phyloP scores from a whole-genome alignment of 2,888 invertebrate species.

The Ferrisia virgata region DNA sequence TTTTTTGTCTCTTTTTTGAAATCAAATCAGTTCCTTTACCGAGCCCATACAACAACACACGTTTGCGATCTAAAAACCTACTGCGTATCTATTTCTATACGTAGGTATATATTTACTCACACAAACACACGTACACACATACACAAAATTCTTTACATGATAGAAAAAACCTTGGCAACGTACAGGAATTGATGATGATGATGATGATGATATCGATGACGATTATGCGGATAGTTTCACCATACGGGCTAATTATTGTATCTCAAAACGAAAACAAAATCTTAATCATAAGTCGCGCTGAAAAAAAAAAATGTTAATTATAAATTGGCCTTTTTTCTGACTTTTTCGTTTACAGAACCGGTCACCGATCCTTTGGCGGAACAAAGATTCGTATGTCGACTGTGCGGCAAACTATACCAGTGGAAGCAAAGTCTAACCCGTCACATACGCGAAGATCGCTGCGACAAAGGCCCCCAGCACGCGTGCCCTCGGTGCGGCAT shows the following conservation, averaged over 20 bases:
- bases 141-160: too few relatives aligned
- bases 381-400: constrained; percentile 48
- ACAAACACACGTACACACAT: too few relatives aligned
- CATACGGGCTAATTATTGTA: neutral
- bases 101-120: too few relatives aligned
- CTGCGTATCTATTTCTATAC: too few relatives aligned
- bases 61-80: neutral
- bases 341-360: constrained; percentile 45
- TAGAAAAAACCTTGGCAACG: neutral
- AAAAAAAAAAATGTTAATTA: neutral
- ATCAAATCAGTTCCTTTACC: neutral
- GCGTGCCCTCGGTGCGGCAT: constrained; percentile 61
- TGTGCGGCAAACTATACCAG: constrained; percentile 74
- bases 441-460: constrained; percentile 56
- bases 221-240: neutral
- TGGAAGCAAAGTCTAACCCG: constrained; percentile 57
- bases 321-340: too few relatives aligned
- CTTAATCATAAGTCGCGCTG: neutral
- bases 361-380: constrained; percentile 40
- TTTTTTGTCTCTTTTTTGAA: neutral
- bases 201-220: too few relatives aligned
- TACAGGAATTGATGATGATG: neutral
- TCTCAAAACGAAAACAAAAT: neutral
- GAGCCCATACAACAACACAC: neutral
- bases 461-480: constrained; percentile 68